Conservation (phyloP, 2,113 vertebrate genomes). For the Esox niger region DNA sequence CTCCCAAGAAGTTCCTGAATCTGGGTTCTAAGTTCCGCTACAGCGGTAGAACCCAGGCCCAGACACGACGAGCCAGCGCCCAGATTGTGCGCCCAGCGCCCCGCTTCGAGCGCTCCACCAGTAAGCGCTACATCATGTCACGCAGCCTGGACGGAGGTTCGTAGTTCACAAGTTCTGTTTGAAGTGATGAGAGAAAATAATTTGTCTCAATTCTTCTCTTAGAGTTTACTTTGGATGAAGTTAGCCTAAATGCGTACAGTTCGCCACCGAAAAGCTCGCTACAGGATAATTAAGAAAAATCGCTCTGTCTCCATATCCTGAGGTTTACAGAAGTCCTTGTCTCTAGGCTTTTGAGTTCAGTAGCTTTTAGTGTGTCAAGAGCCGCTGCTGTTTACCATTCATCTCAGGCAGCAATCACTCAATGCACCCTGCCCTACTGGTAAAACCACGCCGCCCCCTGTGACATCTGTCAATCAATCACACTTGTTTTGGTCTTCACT, state of each 20-base stretch:
- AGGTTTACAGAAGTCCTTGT: neutral
- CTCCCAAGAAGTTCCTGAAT: constrained; percentile 91
- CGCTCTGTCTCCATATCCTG: neutral
- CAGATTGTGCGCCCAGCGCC: constrained; percentile 91
- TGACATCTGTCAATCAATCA: neutral
- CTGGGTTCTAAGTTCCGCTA: constrained; percentile 98
- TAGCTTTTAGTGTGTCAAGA: neutral
- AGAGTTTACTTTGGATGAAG: neutral
- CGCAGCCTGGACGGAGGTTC: constrained; percentile 96
- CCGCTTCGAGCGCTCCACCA: constrained; percentile 89
- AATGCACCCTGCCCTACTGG: neutral
- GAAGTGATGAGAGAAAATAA: neutral
- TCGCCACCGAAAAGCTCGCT: neutral
- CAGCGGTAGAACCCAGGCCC: constrained; percentile 92
- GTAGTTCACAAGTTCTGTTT: neutral
- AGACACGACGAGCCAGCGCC: constrained; percentile 88
- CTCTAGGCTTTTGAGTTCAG: neutral
- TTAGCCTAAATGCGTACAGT: neutral
- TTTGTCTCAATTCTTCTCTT: neutral
- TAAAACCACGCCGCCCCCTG: neutral
- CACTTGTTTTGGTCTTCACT: neutral
- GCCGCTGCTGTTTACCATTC: neutral
- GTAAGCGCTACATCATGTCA: constrained; percentile 95
- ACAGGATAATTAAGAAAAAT: neutral
- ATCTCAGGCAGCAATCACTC: neutral